Conservation (phyloP, 1,140 invertebrate species). For the Tachypleus tridentatus region DNA sequence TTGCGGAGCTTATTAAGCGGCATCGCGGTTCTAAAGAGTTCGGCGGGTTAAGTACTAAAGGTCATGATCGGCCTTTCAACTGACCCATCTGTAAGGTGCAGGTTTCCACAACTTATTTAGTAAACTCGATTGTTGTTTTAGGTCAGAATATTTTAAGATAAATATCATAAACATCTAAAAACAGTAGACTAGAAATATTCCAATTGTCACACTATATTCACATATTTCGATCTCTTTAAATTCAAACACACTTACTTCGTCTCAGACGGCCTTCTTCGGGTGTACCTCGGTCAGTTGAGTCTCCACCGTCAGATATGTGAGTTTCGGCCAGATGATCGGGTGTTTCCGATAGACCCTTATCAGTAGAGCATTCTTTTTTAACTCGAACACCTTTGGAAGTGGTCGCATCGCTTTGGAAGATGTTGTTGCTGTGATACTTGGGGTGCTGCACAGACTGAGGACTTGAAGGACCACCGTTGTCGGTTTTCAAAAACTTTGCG, state of each 20-base stretch:
- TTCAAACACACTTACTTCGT: not conserved
- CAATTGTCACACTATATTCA: too few species aligned
- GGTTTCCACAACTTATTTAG: too few species aligned
- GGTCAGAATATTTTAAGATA: too few species aligned
- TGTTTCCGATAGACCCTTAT: not conserved
- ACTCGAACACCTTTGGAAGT: not conserved
- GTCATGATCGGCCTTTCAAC: too few species aligned
- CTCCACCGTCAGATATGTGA: not conserved
- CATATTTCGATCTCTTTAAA: too few species aligned
- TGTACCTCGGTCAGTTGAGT: not conserved
- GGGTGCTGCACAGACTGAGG: not conserved
- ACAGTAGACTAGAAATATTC: too few species aligned
- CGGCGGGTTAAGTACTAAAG: too few species aligned
- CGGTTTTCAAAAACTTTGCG: not conserved
- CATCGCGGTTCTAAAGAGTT: too few species aligned
- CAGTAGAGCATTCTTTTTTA: not conserved
- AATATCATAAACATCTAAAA: too few species aligned
- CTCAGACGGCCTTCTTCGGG: conserved; percentile 1
- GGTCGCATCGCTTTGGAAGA: not conserved
- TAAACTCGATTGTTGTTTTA: too few species aligned
- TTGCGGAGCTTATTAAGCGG: too few species aligned
- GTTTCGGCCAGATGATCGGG: not conserved
- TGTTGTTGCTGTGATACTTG: not conserved
- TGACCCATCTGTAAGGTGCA: too few species aligned
- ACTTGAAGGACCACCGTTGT: not conserved